These are phyloP conservation scores for Pogonus chalceus DNA, from an alignment of 1,140 invertebrate species.

Conservation along the genomic window DNA sequence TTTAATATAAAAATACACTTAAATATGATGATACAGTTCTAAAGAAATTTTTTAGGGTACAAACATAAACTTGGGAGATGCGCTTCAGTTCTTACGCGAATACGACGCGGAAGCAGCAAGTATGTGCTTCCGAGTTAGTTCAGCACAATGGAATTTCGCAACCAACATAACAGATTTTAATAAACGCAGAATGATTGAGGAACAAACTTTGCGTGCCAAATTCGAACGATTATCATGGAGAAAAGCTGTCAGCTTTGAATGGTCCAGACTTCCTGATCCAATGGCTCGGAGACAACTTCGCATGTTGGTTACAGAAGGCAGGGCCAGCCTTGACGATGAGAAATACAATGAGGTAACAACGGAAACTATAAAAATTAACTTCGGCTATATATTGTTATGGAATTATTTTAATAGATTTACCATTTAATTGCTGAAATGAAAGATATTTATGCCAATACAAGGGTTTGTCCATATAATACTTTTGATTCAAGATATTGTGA, in stretches of 20 bases:
- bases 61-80: conserved; percentile 59
- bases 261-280: conserved; percentile 54
- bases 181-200: conserved; percentile 58
- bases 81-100: conserved; percentile 57
- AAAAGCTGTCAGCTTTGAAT: conserved; percentile 56
- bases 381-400: conserved; percentile 1
- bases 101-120: conserved; percentile 59
- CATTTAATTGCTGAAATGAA: conserved; percentile 70
- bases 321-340: conserved; percentile 60
- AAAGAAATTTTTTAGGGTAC: conserved; percentile 43
- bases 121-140: conserved; percentile 59
- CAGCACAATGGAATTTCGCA: conserved; percentile 64
- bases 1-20: no score
- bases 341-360: conserved; percentile 64
- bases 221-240: conserved; percentile 65
- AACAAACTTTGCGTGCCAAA: conserved; percentile 56
- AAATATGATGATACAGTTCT: no score
- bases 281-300: conserved; percentile 57
- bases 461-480: conserved; percentile 56
- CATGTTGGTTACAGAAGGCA: conserved; percentile 57
- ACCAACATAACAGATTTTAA: conserved; percentile 69
- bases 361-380: no score
- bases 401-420: conserved; percentile 46
- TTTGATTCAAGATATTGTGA: conserved; percentile 46
- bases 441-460: conserved; percentile 60